phyloP scores from a whole-genome alignment of 2,113 vertebrate genomes.

The Brachyhypopomus occidentalis region DNA sequence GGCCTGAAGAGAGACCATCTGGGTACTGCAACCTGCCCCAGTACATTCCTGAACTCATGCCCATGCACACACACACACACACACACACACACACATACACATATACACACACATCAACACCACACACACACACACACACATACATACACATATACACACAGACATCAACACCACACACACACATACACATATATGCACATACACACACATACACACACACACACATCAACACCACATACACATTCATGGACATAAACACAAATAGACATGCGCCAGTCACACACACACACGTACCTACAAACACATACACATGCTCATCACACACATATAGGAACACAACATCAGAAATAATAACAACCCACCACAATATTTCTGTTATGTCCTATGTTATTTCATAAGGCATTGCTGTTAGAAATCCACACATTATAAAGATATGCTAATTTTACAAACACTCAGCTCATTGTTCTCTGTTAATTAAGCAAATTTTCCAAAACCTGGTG shows the following conservation, averaged over 20 bases:
- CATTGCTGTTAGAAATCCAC: not conserved
- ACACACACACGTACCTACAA: slow-evolving; percentile 20
- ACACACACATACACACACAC: slow-evolving; percentile 38
- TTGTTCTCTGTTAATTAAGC: not conserved
- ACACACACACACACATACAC: slow-evolving; percentile 42
- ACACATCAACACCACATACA: not conserved
- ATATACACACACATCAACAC: not conserved
- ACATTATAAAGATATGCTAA: no score
- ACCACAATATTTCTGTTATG: not conserved
- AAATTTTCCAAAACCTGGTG: slow-evolving; percentile 56
- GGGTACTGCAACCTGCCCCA: slow-evolving; percentile 56
- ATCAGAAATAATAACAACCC: not conserved
- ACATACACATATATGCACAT: slow-evolving; percentile 35
- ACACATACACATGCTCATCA: slow-evolving; percentile 33
- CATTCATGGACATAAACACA: slow-evolving; percentile 35
- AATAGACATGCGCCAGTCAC: slow-evolving; percentile 31
- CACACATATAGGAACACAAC: not conserved
- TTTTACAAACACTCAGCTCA: not conserved
- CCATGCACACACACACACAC: slow-evolving; percentile 29
- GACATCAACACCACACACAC: slow-evolving; percentile 6
- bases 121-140: slow-evolving; percentile 22
- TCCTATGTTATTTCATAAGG: not conserved
- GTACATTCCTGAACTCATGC: slow-evolving; percentile 31
- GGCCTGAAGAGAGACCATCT: slow-evolving; percentile 71
- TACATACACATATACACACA: slow-evolving; percentile 25